Percentiles rank a stretch among this genome's conserved stretches.
These are phyloP conservation scores for Deilephila elpenor DNA, from an alignment of 2,888 invertebrate genomes.

Conservation along the genomic window DNA sequence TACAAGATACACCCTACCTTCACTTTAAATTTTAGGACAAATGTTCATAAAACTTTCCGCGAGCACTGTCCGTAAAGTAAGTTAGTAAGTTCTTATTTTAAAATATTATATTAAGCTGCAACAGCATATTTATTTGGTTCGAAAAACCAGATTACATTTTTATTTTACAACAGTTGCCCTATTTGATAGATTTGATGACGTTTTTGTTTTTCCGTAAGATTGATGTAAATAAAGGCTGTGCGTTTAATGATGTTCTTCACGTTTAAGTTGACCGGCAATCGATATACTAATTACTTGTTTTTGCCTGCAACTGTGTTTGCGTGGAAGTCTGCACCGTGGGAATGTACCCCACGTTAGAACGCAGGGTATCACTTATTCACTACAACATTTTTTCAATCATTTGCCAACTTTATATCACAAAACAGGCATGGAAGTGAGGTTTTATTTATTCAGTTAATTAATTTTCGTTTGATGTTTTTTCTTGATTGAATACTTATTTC, in stretches of 20 bases:
- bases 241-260: conserved; percentile 13
- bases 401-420: neutral
- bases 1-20: too few relatives aligned
- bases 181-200: neutral
- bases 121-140: too few relatives aligned
- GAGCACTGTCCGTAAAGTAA: too few relatives aligned
- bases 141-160: too few relatives aligned
- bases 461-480: too few relatives aligned
- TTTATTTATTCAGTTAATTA: too few relatives aligned
- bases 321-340: conserved; percentile 17
- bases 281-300: conserved; percentile 27
- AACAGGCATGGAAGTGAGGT: neutral
- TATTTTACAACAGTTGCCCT: neutral
- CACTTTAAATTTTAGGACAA: too few relatives aligned
- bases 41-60: too few relatives aligned
- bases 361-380: conserved; percentile 8
- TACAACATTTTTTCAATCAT: conserved; percentile 1
- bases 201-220: neutral
- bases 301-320: conserved; percentile 17
- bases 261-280: conserved; percentile 18
- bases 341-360: conserved; percentile 12
- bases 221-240: conserved; percentile 1
- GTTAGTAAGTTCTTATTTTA: too few relatives aligned
- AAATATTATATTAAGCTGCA: too few relatives aligned
- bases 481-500: too few relatives aligned